Evolutionary conservation across 2,888 invertebrate species (phyloP), one percentile per base, ranked within the genome.

Genomic region (Polydrusus pterygomalis): DNA sequence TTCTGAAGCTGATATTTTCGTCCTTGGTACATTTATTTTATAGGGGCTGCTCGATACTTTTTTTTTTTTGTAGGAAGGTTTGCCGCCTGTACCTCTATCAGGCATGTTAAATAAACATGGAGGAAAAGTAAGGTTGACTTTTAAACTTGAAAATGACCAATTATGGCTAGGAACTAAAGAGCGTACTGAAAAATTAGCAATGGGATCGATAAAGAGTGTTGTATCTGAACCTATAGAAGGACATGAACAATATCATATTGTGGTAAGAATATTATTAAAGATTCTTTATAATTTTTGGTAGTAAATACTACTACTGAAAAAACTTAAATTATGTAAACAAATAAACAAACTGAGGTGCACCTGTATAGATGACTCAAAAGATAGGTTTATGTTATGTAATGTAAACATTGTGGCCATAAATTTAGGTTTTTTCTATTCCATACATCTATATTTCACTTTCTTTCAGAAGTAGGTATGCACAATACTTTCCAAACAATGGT

Each of bases 131-230:
- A 90, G 97, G 81, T 91, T 97, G 76, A 97, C 97, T 60, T 97
- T 97, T 87, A 97, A 97, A 90, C 90, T 97, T 83, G 97, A 97
- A 86, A 91, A 92, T 80, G 97, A 97, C 86, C 95, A 97, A 86
- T 89, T 97, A 15, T 97, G 97, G 97, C 92, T 97, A 56, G 96
- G 96, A 74, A 97, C 97, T 60, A 96, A 96, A 88, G 97, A 97
- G 87, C 90, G 96, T 82, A 97, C 97, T 75, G 96, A 97, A 83
- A 97, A 97, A 89, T 91, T 97, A 84, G 93, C 95, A 79, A 96
- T 97, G 95, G 94, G 92, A 82, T 94, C 96, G 69, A 96, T 97
- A 82, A 96, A 95, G 89, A 93, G 93, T 88, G 91, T 95, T 81
- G 89, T 91, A 84, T 91, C 91, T 72, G 97, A 97, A 89, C 92